phyloP scores from a whole-genome alignment of 2,797 vertebrate species.

The Oryzias dopingdopingensis region DNA sequence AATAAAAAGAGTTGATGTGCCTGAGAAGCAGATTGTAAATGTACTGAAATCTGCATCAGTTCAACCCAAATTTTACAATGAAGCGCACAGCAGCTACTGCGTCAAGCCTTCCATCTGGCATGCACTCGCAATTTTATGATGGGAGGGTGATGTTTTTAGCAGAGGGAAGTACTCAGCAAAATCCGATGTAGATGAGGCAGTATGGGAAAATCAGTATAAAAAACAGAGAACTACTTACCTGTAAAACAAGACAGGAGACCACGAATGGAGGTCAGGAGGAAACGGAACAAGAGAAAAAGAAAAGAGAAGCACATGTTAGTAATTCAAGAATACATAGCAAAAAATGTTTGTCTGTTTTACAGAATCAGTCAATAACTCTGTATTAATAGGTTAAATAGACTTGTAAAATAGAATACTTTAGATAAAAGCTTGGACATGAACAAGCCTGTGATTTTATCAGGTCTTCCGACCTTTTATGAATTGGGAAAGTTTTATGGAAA shows the following conservation, averaged over 20 bases:
- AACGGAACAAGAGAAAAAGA: neutral
- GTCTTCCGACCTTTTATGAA: slow-evolving; percentile 23
- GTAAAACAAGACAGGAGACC: slow-evolving; percentile 8
- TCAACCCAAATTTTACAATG: slow-evolving; percentile 23
- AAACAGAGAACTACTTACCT: slow-evolving; percentile 47
- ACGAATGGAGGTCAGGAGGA: slow-evolving; percentile 5
- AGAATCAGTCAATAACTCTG: too few species aligned
- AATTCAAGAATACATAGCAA: neutral
- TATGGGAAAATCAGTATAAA: neutral
- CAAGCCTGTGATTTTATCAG: slow-evolving; percentile 9
- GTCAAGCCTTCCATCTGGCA: slow-evolving; percentile 51
- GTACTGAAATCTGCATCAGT: slow-evolving; percentile 14
- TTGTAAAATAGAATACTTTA: too few species aligned
- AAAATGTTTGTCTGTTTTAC: neutral
- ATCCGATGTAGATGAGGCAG: slow-evolving; percentile 21
- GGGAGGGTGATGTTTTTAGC: slow-evolving; percentile 32
- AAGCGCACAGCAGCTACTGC: slow-evolving; percentile 34
- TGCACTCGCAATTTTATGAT: slow-evolving; percentile 46
- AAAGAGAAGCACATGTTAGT: slow-evolving; percentile 18
- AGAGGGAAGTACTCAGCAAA: slow-evolving; percentile 45
- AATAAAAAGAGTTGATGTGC: slow-evolving; percentile 9
- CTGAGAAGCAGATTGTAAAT: slow-evolving; percentile 4
- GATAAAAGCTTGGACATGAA: too few species aligned
- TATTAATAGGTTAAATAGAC: too few species aligned
- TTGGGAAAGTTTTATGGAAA: slow-evolving; percentile 15